Evolutionary conservation across 2,797 vertebrate species (phyloP), one percentile per base, ranked within the genome.

Genomic region (Acridotheres tristis): DNA sequence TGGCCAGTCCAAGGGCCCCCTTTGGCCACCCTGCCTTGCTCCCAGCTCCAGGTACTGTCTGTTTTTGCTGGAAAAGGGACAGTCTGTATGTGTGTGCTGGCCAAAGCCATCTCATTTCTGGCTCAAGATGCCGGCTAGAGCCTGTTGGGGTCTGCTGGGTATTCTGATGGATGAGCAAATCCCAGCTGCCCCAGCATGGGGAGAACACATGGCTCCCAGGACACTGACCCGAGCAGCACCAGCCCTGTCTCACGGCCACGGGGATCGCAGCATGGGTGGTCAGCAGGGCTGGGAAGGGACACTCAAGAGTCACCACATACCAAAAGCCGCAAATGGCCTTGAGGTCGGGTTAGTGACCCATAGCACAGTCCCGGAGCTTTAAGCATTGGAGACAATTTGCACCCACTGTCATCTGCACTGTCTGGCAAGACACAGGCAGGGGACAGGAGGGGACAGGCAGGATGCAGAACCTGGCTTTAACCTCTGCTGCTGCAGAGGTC

Each of bases 1-100:
- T 0, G 0, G 30, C 10, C 34, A 26, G 62, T 11, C 30, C 48
- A 11, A 19, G 1, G 1, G 5, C 19, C 19, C 12, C 3, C 27
- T 84, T 51, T 2, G 9, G 26, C 34, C 65, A 34, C 38, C 27
- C 42, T 67, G 34, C 62, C 43, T 71, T 0, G 0, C 21, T 73
- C 34, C 51, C 61, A 62, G 51, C 53, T 67, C 53, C 61, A 54
- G 48, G 13, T 13, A 22, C 50, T 5, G 2, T 19, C 62, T 3
- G 7, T 19, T 32, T 83, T 51, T 53, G 32, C 73, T 50, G 66
- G 32, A 23, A 78, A 68, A 80, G 26, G 20, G 54, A 30, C 47
- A 61, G 15, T 84, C 57, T 0, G 0, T 42, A 5, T 12, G 9
- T 29, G 34, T 40, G 25, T 27, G 25, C 63, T 83, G 48, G 57